Conservation (phyloP, 2,888 invertebrate genomes). For the Pristionchus arcanus region DNA sequence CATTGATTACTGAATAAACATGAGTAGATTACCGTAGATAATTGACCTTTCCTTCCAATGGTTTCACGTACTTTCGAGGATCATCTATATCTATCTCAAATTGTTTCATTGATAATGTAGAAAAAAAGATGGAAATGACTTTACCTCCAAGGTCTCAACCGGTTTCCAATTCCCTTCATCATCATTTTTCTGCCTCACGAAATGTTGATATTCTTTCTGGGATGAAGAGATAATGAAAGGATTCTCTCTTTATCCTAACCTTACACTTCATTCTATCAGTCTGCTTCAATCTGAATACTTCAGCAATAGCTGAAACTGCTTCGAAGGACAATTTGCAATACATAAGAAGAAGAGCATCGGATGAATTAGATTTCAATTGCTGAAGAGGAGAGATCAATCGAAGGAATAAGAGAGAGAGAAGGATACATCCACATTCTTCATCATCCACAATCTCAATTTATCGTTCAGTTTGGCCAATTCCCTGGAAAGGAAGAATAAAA, state of each 20-base stretch:
- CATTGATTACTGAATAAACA: neutral
- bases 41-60: neutral
- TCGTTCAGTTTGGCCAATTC: neutral
- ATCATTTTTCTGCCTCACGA: neutral
- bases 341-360: neutral
- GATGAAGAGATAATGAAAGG: neutral
- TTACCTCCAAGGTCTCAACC: neutral
- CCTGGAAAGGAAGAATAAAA: neutral
- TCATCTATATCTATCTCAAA: neutral
- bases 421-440: neutral
- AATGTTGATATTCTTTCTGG: neutral
- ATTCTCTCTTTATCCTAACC: neutral
- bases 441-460: neutral
- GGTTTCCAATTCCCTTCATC: slow-evolving; percentile 4
- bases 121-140: neutral
- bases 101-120: neutral
- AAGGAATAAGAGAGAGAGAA: neutral
- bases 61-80: slow-evolving; percentile 25
- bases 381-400: neutral
- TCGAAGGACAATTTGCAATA: slow-evolving; percentile 7
- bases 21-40: neutral
- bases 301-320: neutral
- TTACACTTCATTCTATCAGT: slow-evolving; percentile 6
- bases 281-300: neutral
- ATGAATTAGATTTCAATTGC: neutral